These are phyloP conservation scores for Coremacera marginata DNA, from an alignment of 2,888 invertebrate species.

Conservation along the genomic window DNA sequence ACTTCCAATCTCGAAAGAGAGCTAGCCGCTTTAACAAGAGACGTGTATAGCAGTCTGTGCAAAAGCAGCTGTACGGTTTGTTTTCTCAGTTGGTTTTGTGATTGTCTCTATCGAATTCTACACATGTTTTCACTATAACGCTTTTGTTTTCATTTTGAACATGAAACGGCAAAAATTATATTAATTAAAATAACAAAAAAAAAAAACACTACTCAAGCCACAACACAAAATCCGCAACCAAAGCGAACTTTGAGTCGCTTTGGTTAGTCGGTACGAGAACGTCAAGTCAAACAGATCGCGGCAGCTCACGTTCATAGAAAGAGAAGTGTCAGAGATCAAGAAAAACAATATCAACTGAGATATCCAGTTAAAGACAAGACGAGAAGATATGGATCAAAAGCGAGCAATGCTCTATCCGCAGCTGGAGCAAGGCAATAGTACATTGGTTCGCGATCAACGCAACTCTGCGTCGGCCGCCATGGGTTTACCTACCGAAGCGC, in stretches of 20 bases:
- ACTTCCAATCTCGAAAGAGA: too few relatives aligned
- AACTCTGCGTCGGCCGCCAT: slow-evolving; percentile 49
- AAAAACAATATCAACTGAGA: not conserved
- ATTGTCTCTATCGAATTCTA: slow-evolving; percentile 4
- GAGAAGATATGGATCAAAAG: slow-evolving; percentile 62
- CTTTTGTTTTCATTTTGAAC: slow-evolving; percentile 23
- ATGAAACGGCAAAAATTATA: slow-evolving; percentile 7
- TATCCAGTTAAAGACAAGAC: not conserved
- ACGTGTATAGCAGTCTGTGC: not conserved
- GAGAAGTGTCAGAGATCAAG: not conserved
- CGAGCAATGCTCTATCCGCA: slow-evolving; percentile 67
- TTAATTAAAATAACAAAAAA: not conserved
- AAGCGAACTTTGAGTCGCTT: slow-evolving; percentile 38
- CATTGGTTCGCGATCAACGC: slow-evolving; percentile 48
- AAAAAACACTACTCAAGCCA: slow-evolving; percentile 1
- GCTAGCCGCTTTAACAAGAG: too few relatives aligned
- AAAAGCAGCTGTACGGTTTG: slow-evolving; percentile 20
- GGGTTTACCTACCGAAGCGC: slow-evolving; percentile 58
- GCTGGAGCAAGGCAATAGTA: slow-evolving; percentile 52
- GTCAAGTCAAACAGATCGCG: slow-evolving; percentile 37
- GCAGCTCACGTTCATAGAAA: not conserved
- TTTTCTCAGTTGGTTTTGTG: not conserved
- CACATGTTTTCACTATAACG: slow-evolving; percentile 31
- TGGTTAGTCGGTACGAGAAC: slow-evolving; percentile 40
- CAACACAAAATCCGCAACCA: slow-evolving; percentile 33